Percentiles rank a stretch among this genome's conserved stretches.
These are phyloP conservation scores for Butorides virescens DNA, from an alignment of 2,113 vertebrate species.

Conservation along the genomic window DNA sequence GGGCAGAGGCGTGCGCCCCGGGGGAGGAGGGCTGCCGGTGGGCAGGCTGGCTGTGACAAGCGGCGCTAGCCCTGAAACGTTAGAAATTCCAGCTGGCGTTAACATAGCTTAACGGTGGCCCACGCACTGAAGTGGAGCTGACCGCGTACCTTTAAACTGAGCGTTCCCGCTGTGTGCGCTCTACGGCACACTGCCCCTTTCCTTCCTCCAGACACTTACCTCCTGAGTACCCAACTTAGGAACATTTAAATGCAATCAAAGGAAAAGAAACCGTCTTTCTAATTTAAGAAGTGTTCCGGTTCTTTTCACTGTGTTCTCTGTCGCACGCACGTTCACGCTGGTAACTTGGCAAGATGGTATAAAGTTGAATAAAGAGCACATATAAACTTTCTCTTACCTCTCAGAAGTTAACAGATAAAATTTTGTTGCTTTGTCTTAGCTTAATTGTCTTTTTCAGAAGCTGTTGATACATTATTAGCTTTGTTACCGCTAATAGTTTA, in stretches of 20 bases:
- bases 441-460: neutral
- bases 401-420: neutral
- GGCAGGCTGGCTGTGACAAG: rapidly evolving
- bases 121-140: neutral
- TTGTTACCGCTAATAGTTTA: neutral
- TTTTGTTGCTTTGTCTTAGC: neutral
- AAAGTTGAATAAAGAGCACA: neutral
- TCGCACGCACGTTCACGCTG: neutral
- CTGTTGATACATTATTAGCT: neutral
- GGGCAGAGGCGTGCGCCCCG: rapidly evolving
- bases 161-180: rapidly evolving
- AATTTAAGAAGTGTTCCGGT: rapidly evolving
- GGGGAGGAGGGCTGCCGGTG: neutral
- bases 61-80: neutral
- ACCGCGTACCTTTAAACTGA: rapidly evolving
- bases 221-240: rapidly evolving
- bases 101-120: neutral
- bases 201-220: rapidly evolving
- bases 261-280: neutral
- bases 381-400: neutral
- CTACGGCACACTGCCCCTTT: rapidly evolving
- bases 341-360: no score
- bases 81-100: rapidly evolving
- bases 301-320: neutral
- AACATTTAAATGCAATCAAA: rapidly evolving